Percentiles rank a stretch among this genome's conserved stretches.
Evolutionary conservation across 2,113 vertebrate genomes (phyloP).

Genomic region (Petrocephalus zakoni): DNA sequence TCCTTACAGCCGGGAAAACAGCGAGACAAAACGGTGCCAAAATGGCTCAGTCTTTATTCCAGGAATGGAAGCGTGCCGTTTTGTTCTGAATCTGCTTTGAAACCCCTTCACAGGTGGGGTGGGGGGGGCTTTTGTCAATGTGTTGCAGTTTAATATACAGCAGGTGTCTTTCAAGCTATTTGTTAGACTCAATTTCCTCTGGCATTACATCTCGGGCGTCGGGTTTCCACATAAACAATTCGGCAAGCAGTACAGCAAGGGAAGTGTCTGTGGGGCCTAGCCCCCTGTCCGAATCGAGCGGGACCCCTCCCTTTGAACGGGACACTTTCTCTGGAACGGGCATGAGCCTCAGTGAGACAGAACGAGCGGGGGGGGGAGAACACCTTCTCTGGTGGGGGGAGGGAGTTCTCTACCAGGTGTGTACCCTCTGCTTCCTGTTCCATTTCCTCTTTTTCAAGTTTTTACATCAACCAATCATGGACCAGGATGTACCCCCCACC

Average conservation of each 20-base stretch:
- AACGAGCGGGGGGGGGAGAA: neutral
- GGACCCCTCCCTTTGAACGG: neutral
- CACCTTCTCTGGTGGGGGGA: neutral
- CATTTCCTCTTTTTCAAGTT: neutral
- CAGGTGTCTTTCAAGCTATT: slow-evolving; percentile 12
- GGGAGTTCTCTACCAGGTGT: neutral
- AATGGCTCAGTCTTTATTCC: slow-evolving; percentile 4
- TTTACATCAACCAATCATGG: neutral
- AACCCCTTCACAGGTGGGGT: neutral
- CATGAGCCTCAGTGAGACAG: neutral
- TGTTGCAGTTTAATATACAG: slow-evolving; percentile 15
- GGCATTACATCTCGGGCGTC: neutral
- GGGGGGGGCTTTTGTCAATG: neutral
- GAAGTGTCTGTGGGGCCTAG: neutral
- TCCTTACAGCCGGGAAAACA: neutral
- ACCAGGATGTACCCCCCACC: neutral
- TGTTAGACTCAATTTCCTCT: slow-evolving; percentile 16
- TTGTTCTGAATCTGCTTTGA: slow-evolving; percentile 19
- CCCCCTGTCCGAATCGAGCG: neutral
- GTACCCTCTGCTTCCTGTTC: neutral
- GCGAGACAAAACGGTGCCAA: neutral
- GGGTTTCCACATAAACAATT: slow-evolving; percentile 6
- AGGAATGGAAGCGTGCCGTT: neutral
- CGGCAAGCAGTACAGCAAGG: neutral
- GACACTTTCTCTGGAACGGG: neutral